phyloP scores from a whole-genome alignment of 2,888 invertebrate genomes.

The Lasioglossum marginatum region DNA sequence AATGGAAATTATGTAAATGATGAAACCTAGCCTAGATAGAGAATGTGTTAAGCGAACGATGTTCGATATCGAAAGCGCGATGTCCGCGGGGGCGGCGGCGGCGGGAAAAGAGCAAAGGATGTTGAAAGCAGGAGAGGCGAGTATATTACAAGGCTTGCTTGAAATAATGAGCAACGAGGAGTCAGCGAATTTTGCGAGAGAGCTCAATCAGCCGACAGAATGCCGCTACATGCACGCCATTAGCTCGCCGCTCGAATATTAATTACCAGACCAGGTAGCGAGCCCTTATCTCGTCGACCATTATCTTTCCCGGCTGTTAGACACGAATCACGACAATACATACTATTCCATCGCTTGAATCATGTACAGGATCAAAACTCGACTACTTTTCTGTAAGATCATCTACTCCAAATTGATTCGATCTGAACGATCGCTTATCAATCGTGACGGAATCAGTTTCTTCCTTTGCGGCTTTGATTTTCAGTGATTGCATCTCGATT shows the following conservation, averaged over 20 bases:
- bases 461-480: neutral
- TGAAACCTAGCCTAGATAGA: neutral
- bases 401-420: neutral
- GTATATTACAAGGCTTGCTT: conserved; percentile 68
- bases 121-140: conserved; percentile 52
- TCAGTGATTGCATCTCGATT: neutral
- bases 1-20: too few species aligned
- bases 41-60: neutral
- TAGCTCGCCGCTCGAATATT: conserved; percentile 72
- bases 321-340: conserved; percentile 70
- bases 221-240: conserved; percentile 69
- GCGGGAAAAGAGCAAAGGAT: conserved; percentile 24
- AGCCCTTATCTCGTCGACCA: conserved; percentile 62
- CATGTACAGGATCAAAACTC: conserved; percentile 12
- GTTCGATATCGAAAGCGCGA: neutral
- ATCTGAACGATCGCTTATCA: neutral
- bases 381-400: neutral
- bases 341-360: conserved; percentile 49
- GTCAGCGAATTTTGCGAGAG: conserved; percentile 76
- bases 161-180: conserved; percentile 75
- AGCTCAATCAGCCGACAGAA: conserved; percentile 72
- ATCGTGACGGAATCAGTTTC: neutral
- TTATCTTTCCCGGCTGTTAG: conserved; percentile 54
- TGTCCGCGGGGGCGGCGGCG: neutral
- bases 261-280: conserved; percentile 67